phyloP scores from a whole-genome alignment of 2,888 invertebrate species.

The Entomobrya multifasciata region DNA sequence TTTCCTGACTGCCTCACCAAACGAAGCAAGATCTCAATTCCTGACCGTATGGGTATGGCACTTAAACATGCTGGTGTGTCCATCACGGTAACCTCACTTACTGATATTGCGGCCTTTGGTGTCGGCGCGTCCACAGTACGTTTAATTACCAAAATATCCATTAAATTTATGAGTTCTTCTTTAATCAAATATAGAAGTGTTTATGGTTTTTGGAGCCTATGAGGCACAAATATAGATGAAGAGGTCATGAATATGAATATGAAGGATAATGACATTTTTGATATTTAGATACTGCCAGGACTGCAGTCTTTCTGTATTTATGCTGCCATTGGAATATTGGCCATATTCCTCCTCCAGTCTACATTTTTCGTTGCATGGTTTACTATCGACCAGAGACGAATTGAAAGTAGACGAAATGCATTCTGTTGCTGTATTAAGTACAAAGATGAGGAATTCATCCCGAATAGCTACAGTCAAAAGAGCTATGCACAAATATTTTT shows the following conservation, averaged over 20 bases:
- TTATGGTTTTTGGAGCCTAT: not conserved
- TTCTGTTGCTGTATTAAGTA: slow-evolving; percentile 86
- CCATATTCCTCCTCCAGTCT: slow-evolving; percentile 88
- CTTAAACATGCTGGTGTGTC: slow-evolving; percentile 91
- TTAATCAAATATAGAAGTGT: too few relatives aligned
- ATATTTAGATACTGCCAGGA: slow-evolving; percentile 87
- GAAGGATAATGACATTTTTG: too few relatives aligned
- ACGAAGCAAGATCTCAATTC: slow-evolving; percentile 82
- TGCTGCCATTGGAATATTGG: slow-evolving; percentile 88
- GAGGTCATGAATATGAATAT: not conserved
- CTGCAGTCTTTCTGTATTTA: slow-evolving; percentile 91
- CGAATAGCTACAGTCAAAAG: slow-evolving; percentile 83
- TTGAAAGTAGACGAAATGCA: slow-evolving; percentile 86
- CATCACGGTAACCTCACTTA: slow-evolving; percentile 91
- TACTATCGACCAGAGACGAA: slow-evolving; percentile 86
- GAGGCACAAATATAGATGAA: not conserved
- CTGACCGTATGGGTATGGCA: slow-evolving; percentile 86
- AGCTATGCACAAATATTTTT: slow-evolving; percentile 85
- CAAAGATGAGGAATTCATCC: slow-evolving; percentile 82
- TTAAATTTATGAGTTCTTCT: not conserved
- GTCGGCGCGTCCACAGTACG: slow-evolving; percentile 89
- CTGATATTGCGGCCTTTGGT: slow-evolving; percentile 90
- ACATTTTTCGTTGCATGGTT: slow-evolving; percentile 92
- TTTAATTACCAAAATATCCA: not conserved
- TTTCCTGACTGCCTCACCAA: slow-evolving; percentile 64